These are phyloP conservation scores for Malacosoma neustria DNA, from an alignment of 2,888 invertebrate genomes.

Conservation along the genomic window DNA sequence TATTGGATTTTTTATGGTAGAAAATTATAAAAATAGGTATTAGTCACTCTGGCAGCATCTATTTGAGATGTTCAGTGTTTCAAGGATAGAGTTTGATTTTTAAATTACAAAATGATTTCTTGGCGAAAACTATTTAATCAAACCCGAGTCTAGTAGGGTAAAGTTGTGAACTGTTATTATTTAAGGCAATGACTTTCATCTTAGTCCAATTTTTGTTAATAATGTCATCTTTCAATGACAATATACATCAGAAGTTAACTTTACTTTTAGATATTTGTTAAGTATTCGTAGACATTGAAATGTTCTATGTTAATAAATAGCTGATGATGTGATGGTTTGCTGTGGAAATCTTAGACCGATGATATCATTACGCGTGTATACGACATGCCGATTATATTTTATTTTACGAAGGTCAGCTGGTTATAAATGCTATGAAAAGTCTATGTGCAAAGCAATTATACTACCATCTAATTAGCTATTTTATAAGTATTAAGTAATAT, in stretches of 20 bases:
- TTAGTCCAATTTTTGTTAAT: too few species aligned
- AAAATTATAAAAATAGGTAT: not conserved
- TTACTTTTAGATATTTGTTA: too few species aligned
- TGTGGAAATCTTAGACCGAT: conserved; percentile 24
- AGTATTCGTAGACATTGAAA: too few species aligned
- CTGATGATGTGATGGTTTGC: conserved; percentile 26
- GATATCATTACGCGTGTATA: conserved; percentile 40
- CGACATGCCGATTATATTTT: conserved; percentile 29
- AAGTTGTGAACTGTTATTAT: too few species aligned
- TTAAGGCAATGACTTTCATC: too few species aligned
- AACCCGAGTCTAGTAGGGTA: too few species aligned
- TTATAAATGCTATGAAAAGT: conserved; percentile 10
- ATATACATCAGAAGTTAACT: too few species aligned
- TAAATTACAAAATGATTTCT: too few species aligned
- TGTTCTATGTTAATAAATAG: conserved; percentile 25
- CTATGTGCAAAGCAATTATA: not conserved
- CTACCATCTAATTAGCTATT: not conserved
- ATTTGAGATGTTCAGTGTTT: too few species aligned
- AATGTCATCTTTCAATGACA: too few species aligned
- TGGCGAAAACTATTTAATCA: too few species aligned
- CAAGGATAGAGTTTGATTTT: too few species aligned
- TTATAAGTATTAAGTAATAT: not conserved
- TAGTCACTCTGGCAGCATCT: not conserved
- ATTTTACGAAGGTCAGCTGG: conserved; percentile 35
- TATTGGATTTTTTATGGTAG: not conserved